Evolutionary conservation across 2,888 invertebrate species (phyloP).

Genomic region (Apotomis betuletana): DNA sequence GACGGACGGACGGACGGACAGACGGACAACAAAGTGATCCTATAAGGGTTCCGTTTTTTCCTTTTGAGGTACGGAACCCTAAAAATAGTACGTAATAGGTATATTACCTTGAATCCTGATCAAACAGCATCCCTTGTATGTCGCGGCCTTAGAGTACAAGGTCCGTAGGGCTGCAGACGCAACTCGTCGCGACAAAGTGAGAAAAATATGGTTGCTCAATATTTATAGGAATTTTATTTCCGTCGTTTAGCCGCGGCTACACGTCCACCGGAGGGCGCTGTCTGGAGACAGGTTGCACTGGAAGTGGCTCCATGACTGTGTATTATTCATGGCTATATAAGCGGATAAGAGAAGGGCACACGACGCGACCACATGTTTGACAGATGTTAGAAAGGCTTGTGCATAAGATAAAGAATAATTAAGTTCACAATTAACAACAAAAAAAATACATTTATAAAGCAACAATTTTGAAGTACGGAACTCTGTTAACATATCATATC

Average conservation of each 20-base stretch:
- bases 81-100: no score
- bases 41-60: no score
- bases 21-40: no score
- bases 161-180: slow-evolving; percentile 57
- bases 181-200: slow-evolving; percentile 77
- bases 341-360: background rate
- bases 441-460: no score
- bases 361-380: no score
- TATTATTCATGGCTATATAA: background rate
- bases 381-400: background rate
- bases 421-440: no score
- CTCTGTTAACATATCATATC: no score
- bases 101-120: no score
- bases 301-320: slow-evolving; percentile 50
- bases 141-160: slow-evolving; percentile 8
- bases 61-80: no score
- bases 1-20: no score
- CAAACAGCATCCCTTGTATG: background rate
- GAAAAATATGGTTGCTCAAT: slow-evolving; percentile 82
- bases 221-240: slow-evolving; percentile 82
- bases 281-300: slow-evolving; percentile 42
- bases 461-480: no score
- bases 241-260: slow-evolving; percentile 77
- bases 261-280: slow-evolving; percentile 57
- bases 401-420: no score